phyloP scores from a whole-genome alignment of 2,888 invertebrate species.

The Quadriops clusia region DNA sequence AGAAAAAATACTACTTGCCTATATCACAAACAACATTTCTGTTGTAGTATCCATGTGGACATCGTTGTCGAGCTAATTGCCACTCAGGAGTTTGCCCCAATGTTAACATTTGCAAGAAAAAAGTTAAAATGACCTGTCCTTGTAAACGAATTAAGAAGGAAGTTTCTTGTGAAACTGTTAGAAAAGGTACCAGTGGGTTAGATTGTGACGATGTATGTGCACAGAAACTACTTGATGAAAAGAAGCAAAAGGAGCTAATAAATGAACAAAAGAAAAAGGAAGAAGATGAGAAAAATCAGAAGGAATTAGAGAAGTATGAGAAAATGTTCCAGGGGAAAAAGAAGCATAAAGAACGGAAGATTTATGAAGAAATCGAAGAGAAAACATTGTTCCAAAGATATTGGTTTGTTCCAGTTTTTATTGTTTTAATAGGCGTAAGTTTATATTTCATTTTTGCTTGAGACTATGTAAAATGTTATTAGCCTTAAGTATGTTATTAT shows the following conservation, averaged over 20 bases:
- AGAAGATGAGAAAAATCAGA: conserved; percentile 56
- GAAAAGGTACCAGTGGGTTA: conserved; percentile 39
- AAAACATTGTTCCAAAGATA: conserved; percentile 35
- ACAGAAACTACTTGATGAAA: conserved; percentile 43
- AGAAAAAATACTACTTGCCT: too few relatives aligned
- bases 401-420: conserved; percentile 35
- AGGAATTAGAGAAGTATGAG: conserved; percentile 64
- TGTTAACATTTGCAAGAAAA: conserved; percentile 60
- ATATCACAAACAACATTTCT: too few relatives aligned
- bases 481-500: neutral
- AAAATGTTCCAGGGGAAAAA: conserved; percentile 60
- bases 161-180: conserved; percentile 51
- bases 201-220: conserved; percentile 54
- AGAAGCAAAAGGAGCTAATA: conserved; percentile 42
- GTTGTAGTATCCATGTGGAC: conserved; percentile 76
- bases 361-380: conserved; percentile 29
- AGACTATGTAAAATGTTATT: neutral
- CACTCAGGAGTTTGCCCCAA: conserved; percentile 61
- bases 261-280: conserved; percentile 45
- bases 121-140: conserved; percentile 63
- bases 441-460: conserved; percentile 8
- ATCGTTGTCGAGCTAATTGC: conserved; percentile 63
- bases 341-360: conserved; percentile 40
- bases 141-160: conserved; percentile 71
- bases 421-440: conserved; percentile 18